Conservation (phyloP, 2,797 vertebrate genomes). For the Ptychadena robeensis region DNA sequence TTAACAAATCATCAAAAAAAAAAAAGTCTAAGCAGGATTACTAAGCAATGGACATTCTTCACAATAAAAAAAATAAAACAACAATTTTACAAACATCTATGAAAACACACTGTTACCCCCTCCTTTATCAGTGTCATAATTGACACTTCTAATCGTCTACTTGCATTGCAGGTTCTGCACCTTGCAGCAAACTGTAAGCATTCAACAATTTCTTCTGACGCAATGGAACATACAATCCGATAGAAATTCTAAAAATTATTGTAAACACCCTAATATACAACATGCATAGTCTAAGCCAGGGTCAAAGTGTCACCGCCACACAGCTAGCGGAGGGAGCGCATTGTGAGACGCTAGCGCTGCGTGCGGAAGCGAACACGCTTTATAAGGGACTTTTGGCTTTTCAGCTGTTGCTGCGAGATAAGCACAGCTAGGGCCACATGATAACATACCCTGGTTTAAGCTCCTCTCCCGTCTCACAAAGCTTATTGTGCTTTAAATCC, state of each 20-base stretch:
- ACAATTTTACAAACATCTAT: slow-evolving; percentile 77
- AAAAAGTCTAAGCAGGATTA: slow-evolving; percentile 73
- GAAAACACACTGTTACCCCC: slow-evolving; percentile 76
- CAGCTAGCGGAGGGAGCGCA: too few relatives aligned
- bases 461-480: slow-evolving; percentile 73
- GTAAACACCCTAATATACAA: slow-evolving; percentile 80
- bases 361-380: too few relatives aligned
- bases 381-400: too few relatives aligned
- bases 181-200: slow-evolving; percentile 30
- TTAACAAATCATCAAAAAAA: slow-evolving; percentile 63
- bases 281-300: slow-evolving; percentile 78
- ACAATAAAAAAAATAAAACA: slow-evolving; percentile 71
- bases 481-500: slow-evolving; percentile 73
- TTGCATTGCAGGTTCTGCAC: slow-evolving; percentile 64
- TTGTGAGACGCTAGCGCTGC: too few relatives aligned
- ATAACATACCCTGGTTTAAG: slow-evolving; percentile 67
- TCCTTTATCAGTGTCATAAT: slow-evolving; percentile 51
- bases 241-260: slow-evolving; percentile 74
- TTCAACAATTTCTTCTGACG: slow-evolving; percentile 68
- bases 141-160: slow-evolving; percentile 69
- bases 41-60: slow-evolving; percentile 78
- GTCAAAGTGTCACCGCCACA: not conserved
- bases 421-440: not conserved
- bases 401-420: too few relatives aligned
- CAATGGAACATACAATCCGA: slow-evolving; percentile 76